phyloP scores from a whole-genome alignment of 2,113 vertebrate genomes.

The Erythrocercus mccallii region DNA sequence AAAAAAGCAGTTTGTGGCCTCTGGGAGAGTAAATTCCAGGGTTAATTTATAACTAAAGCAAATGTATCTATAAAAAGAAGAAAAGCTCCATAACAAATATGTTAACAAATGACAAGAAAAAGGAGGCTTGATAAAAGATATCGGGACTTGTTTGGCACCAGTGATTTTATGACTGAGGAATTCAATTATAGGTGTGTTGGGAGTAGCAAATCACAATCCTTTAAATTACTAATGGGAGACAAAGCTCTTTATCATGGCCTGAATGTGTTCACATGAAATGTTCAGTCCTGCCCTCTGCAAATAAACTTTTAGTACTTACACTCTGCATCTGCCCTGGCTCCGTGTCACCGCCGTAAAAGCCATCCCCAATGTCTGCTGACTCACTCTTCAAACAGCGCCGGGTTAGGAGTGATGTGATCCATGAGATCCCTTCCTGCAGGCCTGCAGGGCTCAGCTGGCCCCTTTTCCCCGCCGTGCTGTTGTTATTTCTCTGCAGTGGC shows the following conservation, averaged over 20 bases:
- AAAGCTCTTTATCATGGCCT: conserved; percentile 69
- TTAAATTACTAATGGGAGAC: conserved; percentile 75
- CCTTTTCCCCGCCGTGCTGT: not conserved
- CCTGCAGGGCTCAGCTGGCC: not conserved
- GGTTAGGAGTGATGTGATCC: not conserved
- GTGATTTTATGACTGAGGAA: conserved; percentile 80
- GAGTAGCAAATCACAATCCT: conserved; percentile 73
- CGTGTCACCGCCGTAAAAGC: not conserved
- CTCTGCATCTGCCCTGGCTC: not conserved
- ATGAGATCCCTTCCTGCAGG: not conserved
- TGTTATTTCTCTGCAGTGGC: not conserved
- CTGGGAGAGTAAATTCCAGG: conserved; percentile 53
- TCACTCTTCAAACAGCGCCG: not conserved
- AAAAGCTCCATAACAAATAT: conserved; percentile 69
- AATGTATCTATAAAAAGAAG: conserved; percentile 77
- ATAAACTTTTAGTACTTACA: conserved; percentile 34
- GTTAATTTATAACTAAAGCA: conserved; percentile 82
- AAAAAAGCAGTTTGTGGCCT: conserved; percentile 41
- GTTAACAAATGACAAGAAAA: conserved; percentile 68
- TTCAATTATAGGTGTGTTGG: conserved; percentile 84
- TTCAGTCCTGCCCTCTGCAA: conserved; percentile 69
- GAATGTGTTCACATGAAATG: conserved; percentile 59
- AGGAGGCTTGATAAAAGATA: conserved; percentile 72
- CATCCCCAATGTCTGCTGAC: not conserved
- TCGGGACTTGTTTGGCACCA: conserved; percentile 65